Conservation (phyloP, 2,888 invertebrate genomes). For the Aleiodes alternator region DNA sequence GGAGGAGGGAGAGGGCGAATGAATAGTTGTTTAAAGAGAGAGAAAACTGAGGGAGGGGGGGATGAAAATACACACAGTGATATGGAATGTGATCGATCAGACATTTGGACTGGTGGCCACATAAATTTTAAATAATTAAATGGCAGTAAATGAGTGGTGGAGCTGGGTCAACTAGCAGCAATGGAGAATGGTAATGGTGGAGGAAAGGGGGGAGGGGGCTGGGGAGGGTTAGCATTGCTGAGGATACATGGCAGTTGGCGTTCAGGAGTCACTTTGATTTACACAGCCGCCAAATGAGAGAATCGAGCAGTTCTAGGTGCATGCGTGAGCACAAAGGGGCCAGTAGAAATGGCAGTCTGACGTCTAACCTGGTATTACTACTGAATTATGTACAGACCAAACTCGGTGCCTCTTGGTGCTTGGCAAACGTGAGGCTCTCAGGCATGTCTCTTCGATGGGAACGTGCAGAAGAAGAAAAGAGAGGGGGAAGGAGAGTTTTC, state of each 20-base stretch:
- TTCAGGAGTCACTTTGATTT: too few species aligned
- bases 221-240: neutral
- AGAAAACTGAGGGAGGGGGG: neutral
- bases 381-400: slow-evolving; percentile 52
- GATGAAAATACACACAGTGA: slow-evolving; percentile 32
- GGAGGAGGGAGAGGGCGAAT: slow-evolving; percentile 7
- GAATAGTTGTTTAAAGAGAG: slow-evolving; percentile 15
- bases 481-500: neutral
- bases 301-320: too few species aligned
- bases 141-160: slow-evolving; percentile 32
- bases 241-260: too few species aligned
- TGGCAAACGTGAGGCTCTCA: slow-evolving; percentile 2
- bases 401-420: slow-evolving; percentile 34
- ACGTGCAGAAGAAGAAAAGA: neutral
- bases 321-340: neutral
- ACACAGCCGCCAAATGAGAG: too few species aligned
- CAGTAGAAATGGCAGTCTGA: neutral
- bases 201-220: too few species aligned
- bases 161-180: neutral
- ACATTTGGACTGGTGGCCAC: slow-evolving; percentile 31
- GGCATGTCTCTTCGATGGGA: neutral
- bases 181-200: neutral
- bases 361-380: slow-evolving; percentile 43
- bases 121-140: slow-evolving; percentile 43
- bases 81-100: slow-evolving; percentile 39